Evolutionary conservation across 2,113 vertebrate species (phyloP).

Genomic region (Hemicordylus capensis): DNA sequence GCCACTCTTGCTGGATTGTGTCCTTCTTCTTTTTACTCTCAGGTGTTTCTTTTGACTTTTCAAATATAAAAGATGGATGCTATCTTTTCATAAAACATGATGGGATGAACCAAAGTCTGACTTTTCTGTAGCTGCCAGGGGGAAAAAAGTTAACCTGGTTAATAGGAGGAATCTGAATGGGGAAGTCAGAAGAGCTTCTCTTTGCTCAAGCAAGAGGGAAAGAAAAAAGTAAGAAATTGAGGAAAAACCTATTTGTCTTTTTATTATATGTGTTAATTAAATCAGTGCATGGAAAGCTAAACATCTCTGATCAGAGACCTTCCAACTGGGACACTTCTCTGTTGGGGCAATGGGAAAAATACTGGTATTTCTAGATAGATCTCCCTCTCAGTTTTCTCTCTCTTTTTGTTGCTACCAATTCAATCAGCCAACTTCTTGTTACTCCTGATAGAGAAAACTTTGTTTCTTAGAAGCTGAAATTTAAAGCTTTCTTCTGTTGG

Average conservation of each 20-base stretch:
- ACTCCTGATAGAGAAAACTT: neutral
- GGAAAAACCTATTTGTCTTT: neutral
- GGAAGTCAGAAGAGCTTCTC: neutral
- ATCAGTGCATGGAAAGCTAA: neutral
- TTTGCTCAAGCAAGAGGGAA: neutral
- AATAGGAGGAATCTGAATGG: neutral
- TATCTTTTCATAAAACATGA: neutral
- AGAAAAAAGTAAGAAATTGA: neutral
- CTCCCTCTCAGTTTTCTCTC: neutral
- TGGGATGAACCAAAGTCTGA: neutral
- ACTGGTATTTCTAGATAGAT: neutral
- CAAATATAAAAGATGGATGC: neutral
- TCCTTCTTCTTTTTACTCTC: slow-evolving; percentile 2
- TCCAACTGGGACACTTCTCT: neutral
- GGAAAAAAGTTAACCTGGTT: neutral
- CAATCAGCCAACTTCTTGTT: neutral
- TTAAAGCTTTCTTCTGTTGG: slow-evolving; percentile 42
- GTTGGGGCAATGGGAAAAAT: neutral
- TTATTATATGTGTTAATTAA: neutral
- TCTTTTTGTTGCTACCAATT: slow-evolving; percentile 10
- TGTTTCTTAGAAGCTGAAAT: slow-evolving; percentile 36
- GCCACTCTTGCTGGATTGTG: neutral
- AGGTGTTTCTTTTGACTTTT: slow-evolving; percentile 9
- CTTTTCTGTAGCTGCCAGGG: neutral
- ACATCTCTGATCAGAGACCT: neutral